These are phyloP conservation scores for Calyptommatus sinebrachiatus DNA, from an alignment of 2,113 vertebrate species.

Conservation along the genomic window DNA sequence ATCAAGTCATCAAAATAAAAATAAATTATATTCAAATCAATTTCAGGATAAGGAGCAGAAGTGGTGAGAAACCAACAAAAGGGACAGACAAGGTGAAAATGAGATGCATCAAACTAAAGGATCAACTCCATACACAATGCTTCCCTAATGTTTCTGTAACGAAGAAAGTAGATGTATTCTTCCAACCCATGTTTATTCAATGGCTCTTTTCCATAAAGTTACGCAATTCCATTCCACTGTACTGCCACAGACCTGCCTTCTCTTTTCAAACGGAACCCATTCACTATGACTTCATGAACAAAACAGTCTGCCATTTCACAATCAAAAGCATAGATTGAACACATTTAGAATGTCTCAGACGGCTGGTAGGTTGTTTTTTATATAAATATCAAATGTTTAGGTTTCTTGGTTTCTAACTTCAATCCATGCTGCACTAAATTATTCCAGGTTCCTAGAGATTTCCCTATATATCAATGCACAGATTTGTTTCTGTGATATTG, in stretches of 20 bases:
- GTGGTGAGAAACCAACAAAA: slow-evolving; percentile 30
- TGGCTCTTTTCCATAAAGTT: background rate
- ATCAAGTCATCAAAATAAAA: slow-evolving; percentile 39
- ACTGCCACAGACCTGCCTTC: background rate
- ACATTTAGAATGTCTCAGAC: background rate
- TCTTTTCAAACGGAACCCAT: background rate
- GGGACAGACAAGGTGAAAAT: slow-evolving; percentile 34
- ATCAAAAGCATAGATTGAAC: background rate
- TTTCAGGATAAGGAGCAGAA: slow-evolving; percentile 28
- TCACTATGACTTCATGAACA: background rate
- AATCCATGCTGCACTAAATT: background rate
- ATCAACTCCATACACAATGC: background rate
- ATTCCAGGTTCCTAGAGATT: background rate
- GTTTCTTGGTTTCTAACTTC: background rate
- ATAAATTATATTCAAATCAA: slow-evolving; percentile 40
- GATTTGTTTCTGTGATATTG: background rate
- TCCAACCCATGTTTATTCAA: background rate
- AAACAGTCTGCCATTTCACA: background rate
- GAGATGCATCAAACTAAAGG: slow-evolving; percentile 24
- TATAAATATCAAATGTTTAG: background rate
- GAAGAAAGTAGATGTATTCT: background rate
- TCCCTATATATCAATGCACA: no score
- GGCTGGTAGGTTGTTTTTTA: background rate
- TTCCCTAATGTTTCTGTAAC: background rate
- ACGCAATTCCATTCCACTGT: background rate